A percentile compares a stretch with the other conserved stretches of the same genome.
These are phyloP conservation scores for Uropsilus gracilis DNA, from an alignment of 2,113 vertebrate species.

Conservation along the genomic window DNA sequence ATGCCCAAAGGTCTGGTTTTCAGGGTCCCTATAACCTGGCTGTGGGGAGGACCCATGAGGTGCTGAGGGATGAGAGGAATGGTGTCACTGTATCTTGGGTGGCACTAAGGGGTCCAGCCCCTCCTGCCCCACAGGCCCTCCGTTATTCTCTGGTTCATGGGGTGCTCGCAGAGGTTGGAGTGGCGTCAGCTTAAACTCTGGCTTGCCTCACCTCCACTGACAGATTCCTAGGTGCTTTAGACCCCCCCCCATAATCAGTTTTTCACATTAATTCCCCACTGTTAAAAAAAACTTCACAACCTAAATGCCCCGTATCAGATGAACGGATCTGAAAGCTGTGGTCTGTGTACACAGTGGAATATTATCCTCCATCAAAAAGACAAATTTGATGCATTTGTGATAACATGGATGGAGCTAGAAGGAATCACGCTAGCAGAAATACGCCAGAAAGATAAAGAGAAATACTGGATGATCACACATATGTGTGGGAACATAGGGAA, in stretches of 20 bases:
- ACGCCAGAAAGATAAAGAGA: no score
- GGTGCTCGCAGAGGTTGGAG: background rate
- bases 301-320: no score
- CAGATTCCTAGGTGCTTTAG: background rate
- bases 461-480: no score
- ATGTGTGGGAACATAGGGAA: no score
- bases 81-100: background rate
- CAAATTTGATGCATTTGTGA: no score
- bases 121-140: background rate
- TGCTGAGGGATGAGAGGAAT: background rate
- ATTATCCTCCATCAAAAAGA: no score
- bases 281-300: no score
- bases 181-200: background rate
- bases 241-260: background rate
- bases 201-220: background rate
- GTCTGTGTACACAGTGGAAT: no score
- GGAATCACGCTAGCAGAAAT: no score
- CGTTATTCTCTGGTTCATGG: background rate
- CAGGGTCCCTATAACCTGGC: background rate
- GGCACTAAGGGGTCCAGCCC: background rate
- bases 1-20: background rate
- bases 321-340: no score
- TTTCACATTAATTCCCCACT: background rate
- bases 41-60: background rate
- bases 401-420: no score